Evolutionary conservation across 2,797 vertebrate species (phyloP), one percentile per base, ranked within the genome.

Genomic region (Myotis planiceps): DNA sequence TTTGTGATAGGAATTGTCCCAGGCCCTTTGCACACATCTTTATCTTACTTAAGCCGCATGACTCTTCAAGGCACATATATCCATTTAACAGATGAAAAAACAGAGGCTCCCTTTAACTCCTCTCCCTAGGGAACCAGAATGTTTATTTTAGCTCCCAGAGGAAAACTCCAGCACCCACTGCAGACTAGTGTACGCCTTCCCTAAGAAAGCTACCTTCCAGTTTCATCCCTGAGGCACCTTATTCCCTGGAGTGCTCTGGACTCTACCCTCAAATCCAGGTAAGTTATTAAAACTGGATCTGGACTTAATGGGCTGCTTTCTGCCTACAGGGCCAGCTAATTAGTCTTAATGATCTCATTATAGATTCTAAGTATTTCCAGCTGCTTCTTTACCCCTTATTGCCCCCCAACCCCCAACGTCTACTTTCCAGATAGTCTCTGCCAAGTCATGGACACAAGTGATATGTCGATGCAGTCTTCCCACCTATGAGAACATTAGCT

Each of bases 311-410:
- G 94, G 95, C 71, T 97, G 93, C 92, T 93, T 97, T 96, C 90
- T 96, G 97, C 97, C 97, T 97, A 97, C 95, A 95, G 97, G 97
- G 93, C 95, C 80, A n/a, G 95, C 95, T 98, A 97, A 98, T 98
- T 98, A 98, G 97, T 97, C 97, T 97, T 98, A 98, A 98, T 98
- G 96, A 97, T 97, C 97, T 98, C 97, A 97, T 98, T 97, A 98
- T 15, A 96, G 90, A 97, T 60, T 97, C 96, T 94, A 97, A 98
- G 92, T 93, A 95, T 97, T 97, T 97, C 96, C 97, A 97, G 97
- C 97, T 97, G 97, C 95, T 97, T 92, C 95, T 97, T 97, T 92
- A 96, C 84, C 97, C 78, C 87, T 45, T 55, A 66, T 47, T 95
- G 88, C 95, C 97, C 32, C 55, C 6, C 27, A 39, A 27, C 37